A percentile compares a stretch with the other conserved stretches of the same genome.
These are phyloP conservation scores for Cotesia typhae DNA, from an alignment of 1,140 invertebrate species.

Conservation along the genomic window DNA sequence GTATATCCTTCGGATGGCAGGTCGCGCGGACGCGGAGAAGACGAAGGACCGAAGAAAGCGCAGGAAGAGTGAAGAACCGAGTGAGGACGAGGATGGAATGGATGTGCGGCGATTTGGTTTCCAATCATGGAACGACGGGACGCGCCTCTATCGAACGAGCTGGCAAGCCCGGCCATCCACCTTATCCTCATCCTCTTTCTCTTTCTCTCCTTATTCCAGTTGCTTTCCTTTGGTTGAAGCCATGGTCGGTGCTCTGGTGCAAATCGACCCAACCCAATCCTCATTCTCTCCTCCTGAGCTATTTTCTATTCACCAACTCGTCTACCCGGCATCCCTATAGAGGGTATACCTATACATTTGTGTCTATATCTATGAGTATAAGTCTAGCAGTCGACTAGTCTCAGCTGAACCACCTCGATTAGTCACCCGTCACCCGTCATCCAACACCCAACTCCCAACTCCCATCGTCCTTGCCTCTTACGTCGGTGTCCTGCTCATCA, in stretches of 20 bases:
- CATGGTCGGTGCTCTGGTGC: conserved; percentile 45
- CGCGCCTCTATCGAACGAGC: conserved; percentile 66
- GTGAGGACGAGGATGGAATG: conserved; percentile 48
- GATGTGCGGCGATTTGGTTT: conserved; percentile 68
- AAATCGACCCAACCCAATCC: conserved; percentile 47
- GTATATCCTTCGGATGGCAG: conserved; percentile 38
- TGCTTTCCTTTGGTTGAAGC: conserved; percentile 47
- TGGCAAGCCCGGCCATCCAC: conserved; percentile 61
- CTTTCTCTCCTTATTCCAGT: too few species aligned
- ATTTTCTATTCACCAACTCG: conserved; percentile 35
- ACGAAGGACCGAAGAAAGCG: conserved; percentile 23
- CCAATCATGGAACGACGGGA: conserved; percentile 67
- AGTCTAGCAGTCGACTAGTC: too few species aligned
- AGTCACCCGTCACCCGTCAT: conserved; percentile 43
- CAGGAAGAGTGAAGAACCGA: conserved; percentile 29
- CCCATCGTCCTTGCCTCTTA: conserved; percentile 38
- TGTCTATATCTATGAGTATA: not conserved
- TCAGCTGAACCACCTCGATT: conserved; percentile 33
- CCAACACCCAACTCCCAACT: conserved; percentile 18
- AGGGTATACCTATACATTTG: conserved; percentile 22
- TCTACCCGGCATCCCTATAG: too few species aligned
- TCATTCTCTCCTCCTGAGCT: conserved; percentile 31
- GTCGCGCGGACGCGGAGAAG: conserved; percentile 40
- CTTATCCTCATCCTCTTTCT: conserved; percentile 42
- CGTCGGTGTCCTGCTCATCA: not conserved